Percentiles rank a stretch among this genome's conserved stretches.
phyloP scores from a whole-genome alignment of 2,113 vertebrate species.

The Lagenorhynchus albirostris region DNA sequence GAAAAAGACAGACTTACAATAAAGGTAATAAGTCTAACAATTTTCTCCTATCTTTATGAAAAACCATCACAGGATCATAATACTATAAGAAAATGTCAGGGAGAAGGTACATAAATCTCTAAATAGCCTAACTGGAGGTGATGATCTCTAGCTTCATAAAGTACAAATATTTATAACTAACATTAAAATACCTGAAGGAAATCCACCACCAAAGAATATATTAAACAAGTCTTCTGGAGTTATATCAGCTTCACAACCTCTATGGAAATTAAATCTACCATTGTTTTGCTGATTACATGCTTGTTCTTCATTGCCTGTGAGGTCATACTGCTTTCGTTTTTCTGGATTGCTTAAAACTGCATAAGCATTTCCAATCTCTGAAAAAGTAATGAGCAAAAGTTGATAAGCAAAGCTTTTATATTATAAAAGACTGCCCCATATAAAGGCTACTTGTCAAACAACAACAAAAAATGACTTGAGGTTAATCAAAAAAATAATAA shows the following conservation, averaged over 20 bases:
- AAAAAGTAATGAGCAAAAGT: slow-evolving; percentile 55
- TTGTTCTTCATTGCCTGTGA: slow-evolving; percentile 92
- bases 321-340: slow-evolving; percentile 95
- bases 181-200: slow-evolving; percentile 90
- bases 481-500: not conserved
- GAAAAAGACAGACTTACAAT: not conserved
- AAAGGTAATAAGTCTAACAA: not conserved
- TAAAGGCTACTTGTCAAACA: not conserved
- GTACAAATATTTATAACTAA: not conserved
- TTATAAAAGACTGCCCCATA: not conserved
- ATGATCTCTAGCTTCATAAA: not conserved
- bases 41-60: not conserved
- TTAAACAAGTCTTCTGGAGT: slow-evolving; percentile 98
- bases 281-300: slow-evolving; percentile 87
- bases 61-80: slow-evolving; percentile 4
- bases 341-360: slow-evolving; percentile 96
- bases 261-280: slow-evolving; percentile 93
- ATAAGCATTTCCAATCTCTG: slow-evolving; percentile 97
- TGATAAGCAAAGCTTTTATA: slow-evolving; percentile 31
- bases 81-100: not conserved
- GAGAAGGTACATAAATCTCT: not conserved
- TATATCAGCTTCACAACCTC: slow-evolving; percentile 96
- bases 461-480: not conserved
- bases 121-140: not conserved
- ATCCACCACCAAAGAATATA: slow-evolving; percentile 98